phyloP scores from a whole-genome alignment of 2,888 invertebrate genomes.

The Andrena praecox region DNA sequence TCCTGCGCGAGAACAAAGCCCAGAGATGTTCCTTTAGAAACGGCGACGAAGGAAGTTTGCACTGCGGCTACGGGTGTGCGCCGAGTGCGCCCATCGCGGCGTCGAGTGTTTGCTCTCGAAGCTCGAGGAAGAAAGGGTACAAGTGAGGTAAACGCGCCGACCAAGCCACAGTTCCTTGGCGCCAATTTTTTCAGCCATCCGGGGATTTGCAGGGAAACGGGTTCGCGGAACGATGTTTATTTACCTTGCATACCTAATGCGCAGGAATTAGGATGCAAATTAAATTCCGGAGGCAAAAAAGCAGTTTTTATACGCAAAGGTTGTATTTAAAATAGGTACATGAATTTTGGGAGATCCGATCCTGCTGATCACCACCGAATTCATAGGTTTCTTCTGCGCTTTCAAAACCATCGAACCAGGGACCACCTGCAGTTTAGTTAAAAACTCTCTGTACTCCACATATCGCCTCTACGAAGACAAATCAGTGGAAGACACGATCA shows the following conservation, averaged over 20 bases:
- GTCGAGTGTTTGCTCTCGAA: constrained; percentile 1
- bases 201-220: not conserved
- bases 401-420: not conserved
- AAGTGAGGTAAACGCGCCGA: constrained; percentile 31
- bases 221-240: constrained; percentile 4
- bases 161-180: not conserved
- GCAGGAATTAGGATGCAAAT: constrained; percentile 8
- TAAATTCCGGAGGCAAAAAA: not conserved
- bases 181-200: constrained; percentile 8
- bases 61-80: not conserved
- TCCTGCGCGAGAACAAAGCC: constrained; percentile 8
- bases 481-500: constrained; percentile 44
- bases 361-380: not conserved
- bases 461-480: constrained; percentile 38
- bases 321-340: not conserved
- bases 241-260: not conserved
- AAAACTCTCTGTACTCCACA: not conserved
- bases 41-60: not conserved
- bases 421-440: not conserved
- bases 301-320: not conserved
- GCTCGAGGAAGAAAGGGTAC: constrained; percentile 10
- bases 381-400: not conserved
- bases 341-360: not conserved
- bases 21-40: not conserved
- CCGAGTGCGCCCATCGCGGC: not conserved